phyloP scores from a whole-genome alignment of 2,888 invertebrate species.

The Spodoptera littoralis region DNA sequence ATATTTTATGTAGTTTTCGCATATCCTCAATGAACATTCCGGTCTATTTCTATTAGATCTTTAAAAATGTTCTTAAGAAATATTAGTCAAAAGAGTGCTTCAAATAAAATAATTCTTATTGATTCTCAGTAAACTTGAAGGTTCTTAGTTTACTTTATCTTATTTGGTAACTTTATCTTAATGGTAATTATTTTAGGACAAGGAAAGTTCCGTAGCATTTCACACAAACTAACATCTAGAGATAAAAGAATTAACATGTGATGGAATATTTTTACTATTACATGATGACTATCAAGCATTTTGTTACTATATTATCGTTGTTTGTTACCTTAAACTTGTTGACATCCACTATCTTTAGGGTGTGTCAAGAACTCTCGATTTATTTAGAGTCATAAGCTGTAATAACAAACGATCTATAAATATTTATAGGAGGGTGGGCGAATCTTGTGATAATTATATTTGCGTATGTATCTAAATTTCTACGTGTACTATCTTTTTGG shows the following conservation, averaged over 20 bases:
- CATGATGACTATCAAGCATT: constrained; percentile 28
- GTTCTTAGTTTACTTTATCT: too few species aligned
- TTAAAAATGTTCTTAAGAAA: too few species aligned
- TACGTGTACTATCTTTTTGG: constrained; percentile 5
- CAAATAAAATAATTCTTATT: too few species aligned
- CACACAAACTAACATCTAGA: neutral
- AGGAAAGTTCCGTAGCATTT: constrained; percentile 27
- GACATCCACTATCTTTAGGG: constrained; percentile 62
- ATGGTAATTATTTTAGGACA: neutral
- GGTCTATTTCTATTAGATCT: too few species aligned
- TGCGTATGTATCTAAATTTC: constrained; percentile 5
- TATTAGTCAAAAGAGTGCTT: too few species aligned
- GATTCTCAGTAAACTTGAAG: too few species aligned
- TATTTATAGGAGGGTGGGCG: constrained; percentile 29
- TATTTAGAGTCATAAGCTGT: constrained; percentile 37
- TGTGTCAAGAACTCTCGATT: constrained; percentile 51
- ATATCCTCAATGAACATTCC: too few species aligned
- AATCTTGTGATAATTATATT: constrained; percentile 38
- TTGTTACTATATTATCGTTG: constrained; percentile 53
- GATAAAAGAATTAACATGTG: constrained; percentile 16
- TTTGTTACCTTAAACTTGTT: constrained; percentile 64
- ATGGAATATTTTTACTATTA: constrained; percentile 52
- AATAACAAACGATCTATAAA: constrained; percentile 39
- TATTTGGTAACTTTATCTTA: too few species aligned
- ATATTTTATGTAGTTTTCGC: too few species aligned